These are phyloP conservation scores for Danio aesculapii DNA, from an alignment of 2,797 vertebrate species.

Conservation along the genomic window DNA sequence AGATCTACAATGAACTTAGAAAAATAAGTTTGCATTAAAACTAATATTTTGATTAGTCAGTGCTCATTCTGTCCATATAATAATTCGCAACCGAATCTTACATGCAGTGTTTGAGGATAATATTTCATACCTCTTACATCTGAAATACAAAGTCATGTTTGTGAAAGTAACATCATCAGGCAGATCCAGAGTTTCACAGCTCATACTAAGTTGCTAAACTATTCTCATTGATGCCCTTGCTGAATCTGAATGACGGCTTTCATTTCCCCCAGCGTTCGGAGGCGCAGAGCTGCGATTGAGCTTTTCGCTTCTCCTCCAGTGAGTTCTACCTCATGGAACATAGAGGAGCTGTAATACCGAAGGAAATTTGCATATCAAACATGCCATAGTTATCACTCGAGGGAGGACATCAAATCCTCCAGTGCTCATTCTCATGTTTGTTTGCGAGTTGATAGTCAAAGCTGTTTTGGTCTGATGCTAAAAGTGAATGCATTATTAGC, in stretches of 20 bases:
- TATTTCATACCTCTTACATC: not conserved
- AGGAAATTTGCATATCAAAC: conserved; percentile 79
- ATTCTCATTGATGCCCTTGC: conserved; percentile 70
- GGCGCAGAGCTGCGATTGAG: conserved; percentile 72
- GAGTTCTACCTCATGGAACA: conserved; percentile 67
- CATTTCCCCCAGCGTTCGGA: conserved; percentile 73
- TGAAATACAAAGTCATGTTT: conserved; percentile 27
- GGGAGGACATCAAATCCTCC: conserved; percentile 59
- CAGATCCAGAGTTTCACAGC: conserved; percentile 38
- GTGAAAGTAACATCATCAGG: conserved; percentile 64
- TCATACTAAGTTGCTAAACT: conserved; percentile 62
- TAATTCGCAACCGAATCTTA: not conserved
- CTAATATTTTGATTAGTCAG: not conserved
- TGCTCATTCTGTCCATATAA: not conserved
- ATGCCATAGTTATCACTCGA: conserved; percentile 63
- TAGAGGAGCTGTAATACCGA: conserved; percentile 66
- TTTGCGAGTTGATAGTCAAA: conserved; percentile 58
- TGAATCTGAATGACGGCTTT: conserved; percentile 75
- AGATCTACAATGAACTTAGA: not conserved
- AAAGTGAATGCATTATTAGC: conserved; percentile 64
- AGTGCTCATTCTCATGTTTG: conserved; percentile 68
- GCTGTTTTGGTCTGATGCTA: conserved; percentile 66
- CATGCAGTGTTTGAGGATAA: not conserved
- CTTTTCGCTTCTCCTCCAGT: conserved; percentile 68
- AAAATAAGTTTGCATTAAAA: not conserved